phyloP scores from a whole-genome alignment of 2,797 vertebrate genomes.

The Dendrocincla fuliginosa region DNA sequence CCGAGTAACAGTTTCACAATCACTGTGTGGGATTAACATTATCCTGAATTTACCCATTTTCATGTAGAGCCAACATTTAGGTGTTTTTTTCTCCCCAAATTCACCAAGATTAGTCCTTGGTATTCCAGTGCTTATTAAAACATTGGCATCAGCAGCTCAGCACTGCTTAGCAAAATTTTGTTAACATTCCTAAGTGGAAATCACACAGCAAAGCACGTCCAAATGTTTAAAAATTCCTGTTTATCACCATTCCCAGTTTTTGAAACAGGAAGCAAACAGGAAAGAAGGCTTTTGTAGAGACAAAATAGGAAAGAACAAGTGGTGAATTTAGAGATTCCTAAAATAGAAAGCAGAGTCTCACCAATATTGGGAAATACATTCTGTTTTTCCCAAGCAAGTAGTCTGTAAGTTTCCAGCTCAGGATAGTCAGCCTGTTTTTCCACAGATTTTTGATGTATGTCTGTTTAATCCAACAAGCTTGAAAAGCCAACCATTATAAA shows the following conservation, averaged over 20 bases:
- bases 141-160: background rate
- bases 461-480: conserved; percentile 44
- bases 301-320: background rate
- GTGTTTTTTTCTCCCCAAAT: background rate
- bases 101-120: background rate
- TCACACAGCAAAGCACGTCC: background rate
- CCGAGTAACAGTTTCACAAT: background rate
- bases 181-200: background rate
- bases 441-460: conserved; percentile 38
- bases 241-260: background rate
- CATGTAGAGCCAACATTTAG: background rate
- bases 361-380: background rate
- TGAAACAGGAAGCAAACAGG: conserved; percentile 24
- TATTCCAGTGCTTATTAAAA: background rate
- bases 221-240: background rate
- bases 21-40: background rate
- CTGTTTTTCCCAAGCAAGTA: background rate
- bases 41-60: background rate
- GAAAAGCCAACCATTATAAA: conserved; percentile 55
- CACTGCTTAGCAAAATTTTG: background rate
- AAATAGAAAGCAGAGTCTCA: background rate
- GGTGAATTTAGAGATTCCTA: background rate
- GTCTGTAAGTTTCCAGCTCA: background rate
- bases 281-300: background rate
- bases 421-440: background rate